Base-by-base conservation (phyloP, 2,888 invertebrate species). In the Drosophila rellima region DNA sequence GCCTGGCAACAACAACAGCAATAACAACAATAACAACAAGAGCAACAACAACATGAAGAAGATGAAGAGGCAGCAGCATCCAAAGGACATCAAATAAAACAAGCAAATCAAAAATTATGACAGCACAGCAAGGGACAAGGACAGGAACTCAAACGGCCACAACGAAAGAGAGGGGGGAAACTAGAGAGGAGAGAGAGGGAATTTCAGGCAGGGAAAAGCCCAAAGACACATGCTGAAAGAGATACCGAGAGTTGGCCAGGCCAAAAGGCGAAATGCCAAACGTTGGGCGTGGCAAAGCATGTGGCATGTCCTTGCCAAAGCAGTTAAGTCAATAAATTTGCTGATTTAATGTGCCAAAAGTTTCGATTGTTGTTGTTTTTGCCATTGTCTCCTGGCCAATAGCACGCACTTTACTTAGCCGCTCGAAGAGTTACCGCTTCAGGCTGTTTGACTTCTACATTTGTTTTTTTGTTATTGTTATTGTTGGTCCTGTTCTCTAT, bases 331-430 rank as follows among this genome's bases (percentile, higher is more conserved):
- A 89, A 87, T 87, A 87, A 87, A 87, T 83, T 87, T 88, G 77
- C 90, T 89, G 90, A 89, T 87, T 87, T 87, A 88, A 87, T 87
- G 88, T 89, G 89, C 63, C 90, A 88, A 87, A 84, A 89, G 88
- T 89, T 86, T 89, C 85, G 88, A 89, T 89, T 88, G 83, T 66
- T 78, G 73, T 84, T 52, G 37, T 10, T 20, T 0, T 23, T 45
- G 45, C 17, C 6, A 18, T 35, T 57, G 48, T 50, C 78, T 67
- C 20, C 57, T 64, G 72, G 63, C 48, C 35, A 23, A 35, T 70
- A 70, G 31, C 52, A 54, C 56, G 54, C 70, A 75, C 64, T 60
- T 51, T 54, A 45, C 42, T 66, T 61, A 35, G 33, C 13, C 45
- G 61, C 61, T 44, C 61, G 48, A 74, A 50, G 74, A 75, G 57